Evolutionary conservation across 2,113 vertebrate species (phyloP), one percentile per base, ranked within the genome.

Genomic region (Tachysurus fulvidraco): DNA sequence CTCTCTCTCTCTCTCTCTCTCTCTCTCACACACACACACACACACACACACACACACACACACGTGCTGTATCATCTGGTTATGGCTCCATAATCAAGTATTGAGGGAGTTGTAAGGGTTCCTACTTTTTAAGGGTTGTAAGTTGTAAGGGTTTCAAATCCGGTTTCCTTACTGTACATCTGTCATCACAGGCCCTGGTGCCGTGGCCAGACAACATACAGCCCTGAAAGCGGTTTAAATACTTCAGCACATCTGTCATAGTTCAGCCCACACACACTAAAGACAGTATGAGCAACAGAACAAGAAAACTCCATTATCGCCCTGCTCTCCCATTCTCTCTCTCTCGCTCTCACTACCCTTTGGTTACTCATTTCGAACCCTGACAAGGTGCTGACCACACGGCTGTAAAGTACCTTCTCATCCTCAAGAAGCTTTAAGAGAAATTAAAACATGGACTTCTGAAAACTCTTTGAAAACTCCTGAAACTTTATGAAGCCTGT

Each of bases 271-370:
- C 84, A 77, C 85, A 84, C 91, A 89, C 91, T 90, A 89, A 79
- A 90, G 85, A 92, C 67, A 57, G 55, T 83, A 84, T 90, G 86
- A 90, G 89, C n/a, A 89, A 83, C 85, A 89, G 92, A 93, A 95
- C 95, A 95, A 93, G 93, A 89, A 93, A 94, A 95, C 91, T 93
- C 92, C 93, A 95, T 94, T 94, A 94, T 93, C 91, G 85, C 94
- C 91, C 60, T 89, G 87, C 85, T 92, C 90, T 82, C 79, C 90
- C 90, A 83, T 89, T 90, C 89, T 92, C 90, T 83, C 90, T 83
- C 11, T 79, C 41, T 84, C 76, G 92, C 92, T 92, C 91, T 92
- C 89, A 91, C 90, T 85, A 52, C 19, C 44, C n/a, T 59, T 14
- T 2, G 23, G 44, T 84, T 83, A 88, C 83, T 90, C 87, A 88